A percentile compares a stretch with the other conserved stretches of the same genome.
Conservation (phyloP, 1,140 invertebrate genomes). For the Octopus sinensis region DNA sequence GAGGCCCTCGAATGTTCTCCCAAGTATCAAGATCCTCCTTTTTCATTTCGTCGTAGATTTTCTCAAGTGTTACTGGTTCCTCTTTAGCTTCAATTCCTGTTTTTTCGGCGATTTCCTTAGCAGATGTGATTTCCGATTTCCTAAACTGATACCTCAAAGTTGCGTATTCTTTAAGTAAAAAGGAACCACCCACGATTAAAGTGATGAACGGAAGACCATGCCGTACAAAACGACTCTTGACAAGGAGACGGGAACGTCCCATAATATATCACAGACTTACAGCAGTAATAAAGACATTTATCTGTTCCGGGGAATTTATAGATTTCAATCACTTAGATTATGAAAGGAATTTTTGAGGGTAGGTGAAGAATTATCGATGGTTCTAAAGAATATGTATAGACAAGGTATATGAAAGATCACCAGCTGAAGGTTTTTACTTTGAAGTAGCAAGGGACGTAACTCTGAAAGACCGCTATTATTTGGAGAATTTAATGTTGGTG, state of each 20-base stretch:
- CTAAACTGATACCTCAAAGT: not conserved
- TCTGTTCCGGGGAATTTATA: no score
- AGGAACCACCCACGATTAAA: not conserved
- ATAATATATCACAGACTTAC: no score
- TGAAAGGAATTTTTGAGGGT: no score
- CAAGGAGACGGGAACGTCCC: not conserved
- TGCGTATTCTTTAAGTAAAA: not conserved
- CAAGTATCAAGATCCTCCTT: constrained; percentile 70
- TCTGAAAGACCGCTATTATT: no score
- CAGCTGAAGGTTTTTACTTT: no score
- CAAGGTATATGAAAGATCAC: no score
- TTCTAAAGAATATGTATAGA: no score
- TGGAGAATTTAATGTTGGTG: no score
- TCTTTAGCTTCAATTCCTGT: not conserved
- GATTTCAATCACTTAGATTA: no score
- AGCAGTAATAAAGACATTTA: no score
- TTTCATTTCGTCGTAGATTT: constrained; percentile 22
- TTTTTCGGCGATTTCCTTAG: not conserved
- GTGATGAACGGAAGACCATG: not conserved
- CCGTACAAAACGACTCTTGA: not conserved
- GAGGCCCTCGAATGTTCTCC: constrained; percentile 74
- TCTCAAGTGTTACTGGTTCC: not conserved
- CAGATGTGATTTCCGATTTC: not conserved
- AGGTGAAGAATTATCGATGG: no score
- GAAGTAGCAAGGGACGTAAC: no score